Percentiles rank a stretch among this genome's conserved stretches.
These are phyloP conservation scores for Mnemiopsis leidyi DNA, from an alignment of 37 sponge, comb jelly and placozoan genomes.

Conservation along the genomic window DNA sequence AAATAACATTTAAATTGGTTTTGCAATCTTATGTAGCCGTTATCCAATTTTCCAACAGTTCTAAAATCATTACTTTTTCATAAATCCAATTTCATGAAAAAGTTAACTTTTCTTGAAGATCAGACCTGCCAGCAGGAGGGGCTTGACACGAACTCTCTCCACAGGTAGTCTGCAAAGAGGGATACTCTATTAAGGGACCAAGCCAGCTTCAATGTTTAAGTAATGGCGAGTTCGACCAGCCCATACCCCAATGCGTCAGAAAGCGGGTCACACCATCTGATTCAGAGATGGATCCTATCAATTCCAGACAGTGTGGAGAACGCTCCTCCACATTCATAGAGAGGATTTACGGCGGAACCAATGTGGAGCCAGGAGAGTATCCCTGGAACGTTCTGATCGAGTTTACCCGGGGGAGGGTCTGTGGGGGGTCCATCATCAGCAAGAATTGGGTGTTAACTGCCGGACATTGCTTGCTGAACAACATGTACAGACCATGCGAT, in stretches of 20 bases:
- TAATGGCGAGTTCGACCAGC: neutral
- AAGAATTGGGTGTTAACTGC: slow-evolving; percentile 63
- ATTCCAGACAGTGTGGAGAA: neutral
- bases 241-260: neutral
- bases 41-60: no score
- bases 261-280: neutral
- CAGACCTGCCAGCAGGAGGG: neutral
- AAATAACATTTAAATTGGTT: neutral
- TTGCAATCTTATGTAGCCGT: neutral
- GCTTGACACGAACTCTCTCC: neutral
- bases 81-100: neutral
- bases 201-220: slow-evolving; percentile 9
- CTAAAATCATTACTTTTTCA: no score
- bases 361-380: neutral
- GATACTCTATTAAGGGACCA: slow-evolving; percentile 10
- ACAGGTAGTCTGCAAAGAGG: slow-evolving; percentile 36
- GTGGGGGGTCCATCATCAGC: slow-evolving; percentile 52
- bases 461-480: slow-evolving; percentile 35
- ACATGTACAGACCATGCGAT: neutral
- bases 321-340: neutral
- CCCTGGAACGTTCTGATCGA: slow-evolving; percentile 60
- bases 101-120: neutral
- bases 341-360: slow-evolving; percentile 48
- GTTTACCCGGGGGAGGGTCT: neutral
- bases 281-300: neutral